Conservation (phyloP, 2,888 invertebrate genomes). For the Chalcosyrphus nemorum region DNA sequence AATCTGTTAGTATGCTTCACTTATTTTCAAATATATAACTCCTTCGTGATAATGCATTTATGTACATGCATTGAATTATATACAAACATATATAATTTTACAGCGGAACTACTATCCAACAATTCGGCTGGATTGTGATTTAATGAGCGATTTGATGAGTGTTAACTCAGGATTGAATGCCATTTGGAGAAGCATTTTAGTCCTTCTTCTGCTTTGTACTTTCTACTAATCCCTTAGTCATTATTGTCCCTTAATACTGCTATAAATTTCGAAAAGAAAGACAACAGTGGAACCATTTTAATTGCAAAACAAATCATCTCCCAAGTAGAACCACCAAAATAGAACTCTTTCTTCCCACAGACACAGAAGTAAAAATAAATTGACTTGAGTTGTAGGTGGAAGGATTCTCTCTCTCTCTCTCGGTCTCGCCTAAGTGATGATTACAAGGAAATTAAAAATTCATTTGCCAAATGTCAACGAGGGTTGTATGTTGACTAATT, state of each 20-base stretch:
- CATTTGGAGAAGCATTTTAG: too few species aligned
- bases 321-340: neutral
- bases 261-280: neutral
- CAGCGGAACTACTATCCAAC: too few species aligned
- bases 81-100: too few species aligned
- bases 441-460: slow-evolving; percentile 39
- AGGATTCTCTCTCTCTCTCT: too few species aligned
- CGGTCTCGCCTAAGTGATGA: slow-evolving; percentile 14
- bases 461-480: slow-evolving; percentile 33
- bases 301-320: neutral
- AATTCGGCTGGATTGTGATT: too few species aligned
- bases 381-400: neutral
- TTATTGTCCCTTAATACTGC: neutral
- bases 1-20: too few species aligned
- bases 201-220: neutral
- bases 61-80: too few species aligned
- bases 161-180: too few species aligned
- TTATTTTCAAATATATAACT: too few species aligned
- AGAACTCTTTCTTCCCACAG: neutral
- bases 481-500: slow-evolving; percentile 16
- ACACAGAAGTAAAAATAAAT: neutral
- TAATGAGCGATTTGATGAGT: too few species aligned
- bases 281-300: neutral
- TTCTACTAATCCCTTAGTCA: neutral
- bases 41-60: too few species aligned